Percentiles rank a stretch among this genome's conserved stretches.
Conservation (phyloP, 2,888 invertebrate species). For the Siphlonurus alternatus region DNA sequence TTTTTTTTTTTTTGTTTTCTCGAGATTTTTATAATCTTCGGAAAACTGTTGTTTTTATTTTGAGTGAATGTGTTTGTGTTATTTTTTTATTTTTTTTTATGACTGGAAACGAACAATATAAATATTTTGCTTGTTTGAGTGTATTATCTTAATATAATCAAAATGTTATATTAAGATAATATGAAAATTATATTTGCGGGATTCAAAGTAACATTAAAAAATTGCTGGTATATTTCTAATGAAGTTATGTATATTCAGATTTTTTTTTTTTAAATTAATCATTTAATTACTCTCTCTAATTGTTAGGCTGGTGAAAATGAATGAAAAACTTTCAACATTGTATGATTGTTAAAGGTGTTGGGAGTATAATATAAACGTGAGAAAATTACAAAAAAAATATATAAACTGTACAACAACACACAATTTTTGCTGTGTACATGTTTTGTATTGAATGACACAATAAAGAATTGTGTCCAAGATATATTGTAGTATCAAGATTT, state of each 20-base stretch:
- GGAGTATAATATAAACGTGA: background rate
- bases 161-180: background rate
- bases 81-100: background rate
- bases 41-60: background rate
- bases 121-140: background rate
- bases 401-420: background rate
- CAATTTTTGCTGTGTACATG: background rate
- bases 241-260: background rate
- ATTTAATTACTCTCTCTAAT: background rate
- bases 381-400: background rate
- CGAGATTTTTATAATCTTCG: too few species aligned
- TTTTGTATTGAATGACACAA: background rate
- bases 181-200: background rate
- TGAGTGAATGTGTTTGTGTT: background rate
- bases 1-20: too few species aligned
- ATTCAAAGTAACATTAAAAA: background rate
- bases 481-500: too few species aligned
- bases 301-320: background rate
- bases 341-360: too few species aligned
- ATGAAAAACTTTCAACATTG: too few species aligned
- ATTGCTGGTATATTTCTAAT: background rate
- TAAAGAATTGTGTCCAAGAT: too few species aligned
- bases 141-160: background rate
- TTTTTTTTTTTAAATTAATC: background rate
- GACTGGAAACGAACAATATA: background rate